These are phyloP conservation scores for Smutsia temminckii DNA, from an alignment of 2,797 vertebrate species.

Conservation along the genomic window DNA sequence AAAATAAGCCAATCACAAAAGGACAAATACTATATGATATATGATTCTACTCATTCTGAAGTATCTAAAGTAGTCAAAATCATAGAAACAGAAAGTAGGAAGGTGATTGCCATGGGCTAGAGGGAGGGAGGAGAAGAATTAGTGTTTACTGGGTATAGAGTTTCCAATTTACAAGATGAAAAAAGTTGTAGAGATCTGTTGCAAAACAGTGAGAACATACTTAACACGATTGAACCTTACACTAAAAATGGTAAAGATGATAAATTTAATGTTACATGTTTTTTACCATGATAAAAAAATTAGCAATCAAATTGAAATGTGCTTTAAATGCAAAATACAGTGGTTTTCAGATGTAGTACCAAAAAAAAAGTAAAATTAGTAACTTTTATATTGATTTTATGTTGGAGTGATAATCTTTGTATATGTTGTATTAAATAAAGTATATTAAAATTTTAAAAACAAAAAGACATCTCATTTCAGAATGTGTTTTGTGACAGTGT, in stretches of 20 bases:
- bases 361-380: not conserved
- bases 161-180: not conserved
- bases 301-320: not conserved
- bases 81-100: not conserved
- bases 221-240: not conserved
- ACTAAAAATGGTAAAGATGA: constrained; percentile 5
- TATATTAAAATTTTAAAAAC: not conserved
- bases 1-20: constrained; percentile 5
- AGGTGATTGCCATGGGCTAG: not conserved
- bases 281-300: not conserved
- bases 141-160: not conserved
- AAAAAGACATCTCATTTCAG: not conserved
- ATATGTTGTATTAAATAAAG: not conserved
- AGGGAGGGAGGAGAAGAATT: not conserved
- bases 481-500: not conserved
- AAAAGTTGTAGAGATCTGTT: not conserved
- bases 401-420: not conserved
- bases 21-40: not conserved
- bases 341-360: not conserved
- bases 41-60: not conserved
- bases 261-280: not conserved
- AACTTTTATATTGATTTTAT: constrained; percentile 6
- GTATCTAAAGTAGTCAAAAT: not conserved
- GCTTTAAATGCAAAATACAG: constrained; percentile 5
- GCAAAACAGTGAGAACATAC: not conserved